Percentiles rank a stretch among this genome's conserved stretches.
These are phyloP conservation scores for Cichlasoma orientale DNA, from an alignment of 2,797 vertebrate genomes.

Conservation along the genomic window DNA sequence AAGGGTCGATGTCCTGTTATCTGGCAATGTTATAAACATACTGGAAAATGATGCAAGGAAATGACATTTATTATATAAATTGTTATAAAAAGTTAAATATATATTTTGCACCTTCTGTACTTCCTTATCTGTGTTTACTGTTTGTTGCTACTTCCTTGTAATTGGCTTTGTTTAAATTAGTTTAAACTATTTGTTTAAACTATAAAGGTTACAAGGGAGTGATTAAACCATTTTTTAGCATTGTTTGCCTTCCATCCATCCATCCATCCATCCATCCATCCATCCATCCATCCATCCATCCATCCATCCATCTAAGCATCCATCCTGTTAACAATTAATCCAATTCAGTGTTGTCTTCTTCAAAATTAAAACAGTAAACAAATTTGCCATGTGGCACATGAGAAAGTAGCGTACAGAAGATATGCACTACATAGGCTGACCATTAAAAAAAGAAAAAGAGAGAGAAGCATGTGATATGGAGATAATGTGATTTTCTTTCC, in stretches of 20 bases:
- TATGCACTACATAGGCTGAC: not conserved
- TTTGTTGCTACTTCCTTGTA: not conserved
- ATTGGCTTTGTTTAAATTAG: rapidly evolving
- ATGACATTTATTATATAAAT: not conserved
- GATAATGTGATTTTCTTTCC: not conserved
- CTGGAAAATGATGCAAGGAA: not conserved
- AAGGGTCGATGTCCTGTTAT: not conserved
- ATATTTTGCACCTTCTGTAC: not conserved
- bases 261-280: too few species aligned
- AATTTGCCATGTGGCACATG: not conserved
- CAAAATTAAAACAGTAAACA: not conserved
- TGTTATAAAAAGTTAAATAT: too few species aligned
- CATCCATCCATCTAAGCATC: too few species aligned
- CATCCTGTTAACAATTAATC: not conserved
- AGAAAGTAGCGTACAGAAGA: not conserved
- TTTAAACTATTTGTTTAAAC: too few species aligned
- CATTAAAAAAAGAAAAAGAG: not conserved
- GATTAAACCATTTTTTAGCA: not conserved
- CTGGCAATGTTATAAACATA: not conserved
- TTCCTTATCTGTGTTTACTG: not conserved
- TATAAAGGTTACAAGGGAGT: not conserved
- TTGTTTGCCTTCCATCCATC: not conserved
- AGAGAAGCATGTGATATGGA: not conserved
- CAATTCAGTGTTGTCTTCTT: not conserved
- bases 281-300: too few species aligned